Conservation (phyloP, 2,797 vertebrate species). For the Acipenser transmontanus region DNA sequence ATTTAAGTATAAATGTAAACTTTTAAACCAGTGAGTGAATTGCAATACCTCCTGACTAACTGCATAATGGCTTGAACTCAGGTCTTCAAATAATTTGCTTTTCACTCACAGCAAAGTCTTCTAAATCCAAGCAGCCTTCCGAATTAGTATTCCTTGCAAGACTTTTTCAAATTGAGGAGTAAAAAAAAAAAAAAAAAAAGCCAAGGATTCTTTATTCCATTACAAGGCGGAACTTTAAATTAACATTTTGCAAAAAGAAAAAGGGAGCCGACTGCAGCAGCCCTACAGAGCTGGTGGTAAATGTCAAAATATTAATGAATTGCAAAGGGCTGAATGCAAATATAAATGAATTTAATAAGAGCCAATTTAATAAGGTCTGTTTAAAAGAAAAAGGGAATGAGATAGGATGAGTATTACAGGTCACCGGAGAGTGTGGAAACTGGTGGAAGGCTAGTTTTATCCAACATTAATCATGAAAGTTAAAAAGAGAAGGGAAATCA, state of each 20-base stretch:
- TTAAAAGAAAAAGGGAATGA: constrained; percentile 66
- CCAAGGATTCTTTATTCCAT: constrained; percentile 99
- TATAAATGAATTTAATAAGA: constrained; percentile 98
- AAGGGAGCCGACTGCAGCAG: constrained; percentile 92
- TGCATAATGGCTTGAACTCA: constrained; percentile 38
- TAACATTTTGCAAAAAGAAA: constrained; percentile 99
- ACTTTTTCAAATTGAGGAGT: constrained; percentile 86
- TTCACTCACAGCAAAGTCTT: constrained; percentile 50
- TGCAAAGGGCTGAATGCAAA: constrained; percentile 99
- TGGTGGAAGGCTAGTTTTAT: too few species aligned
- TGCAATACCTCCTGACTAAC: constrained; percentile 9
- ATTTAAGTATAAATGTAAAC: not conserved
- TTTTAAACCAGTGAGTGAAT: not conserved
- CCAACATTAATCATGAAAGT: not conserved
- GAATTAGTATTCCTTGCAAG: constrained; percentile 98
- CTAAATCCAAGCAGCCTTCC: constrained; percentile 43
- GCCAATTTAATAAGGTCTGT: constrained; percentile 98
- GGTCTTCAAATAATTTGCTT: constrained; percentile 38
- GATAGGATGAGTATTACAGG: constrained; percentile 34
- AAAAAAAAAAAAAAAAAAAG: constrained; percentile 56
- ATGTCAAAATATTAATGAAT: constrained; percentile 99
- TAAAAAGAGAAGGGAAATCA: too few species aligned
- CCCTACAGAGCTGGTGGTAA: constrained; percentile 96
- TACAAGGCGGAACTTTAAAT: constrained; percentile 99
- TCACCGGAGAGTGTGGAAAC: constrained; percentile 19